A percentile compares a stretch with the other conserved stretches of the same genome.
Conservation (phyloP, 1,140 invertebrate species). For the Conus ventricosus region DNA sequence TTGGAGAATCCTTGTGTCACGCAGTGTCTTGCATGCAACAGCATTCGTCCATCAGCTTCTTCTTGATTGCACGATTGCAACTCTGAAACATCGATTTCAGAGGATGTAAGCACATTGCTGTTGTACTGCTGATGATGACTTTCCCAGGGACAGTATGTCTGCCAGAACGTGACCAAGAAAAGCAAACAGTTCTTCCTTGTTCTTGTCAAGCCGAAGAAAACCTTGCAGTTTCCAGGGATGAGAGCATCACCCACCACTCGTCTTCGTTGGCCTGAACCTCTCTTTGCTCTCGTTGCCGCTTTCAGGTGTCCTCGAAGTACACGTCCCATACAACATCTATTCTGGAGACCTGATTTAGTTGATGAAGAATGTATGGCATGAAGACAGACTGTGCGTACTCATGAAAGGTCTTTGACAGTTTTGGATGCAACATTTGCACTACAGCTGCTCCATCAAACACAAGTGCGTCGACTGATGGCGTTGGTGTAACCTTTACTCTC, state of each 20-base stretch:
- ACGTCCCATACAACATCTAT: conserved; percentile 12
- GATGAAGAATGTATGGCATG: not conserved
- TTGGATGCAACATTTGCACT: not conserved
- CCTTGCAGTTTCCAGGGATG: not conserved
- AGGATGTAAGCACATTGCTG: too few relatives aligned
- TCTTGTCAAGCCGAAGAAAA: not conserved
- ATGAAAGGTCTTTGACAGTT: not conserved
- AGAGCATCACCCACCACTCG: not conserved
- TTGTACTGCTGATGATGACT: too few relatives aligned
- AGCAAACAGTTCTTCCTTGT: conserved; percentile 12
- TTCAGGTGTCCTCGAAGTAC: not conserved
- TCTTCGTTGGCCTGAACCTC: not conserved
- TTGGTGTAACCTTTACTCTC: too few relatives aligned
- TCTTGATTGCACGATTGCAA: too few relatives aligned
- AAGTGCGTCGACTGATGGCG: not conserved
- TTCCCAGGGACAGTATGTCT: not conserved
- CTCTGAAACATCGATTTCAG: too few relatives aligned
- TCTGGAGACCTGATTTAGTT: not conserved
- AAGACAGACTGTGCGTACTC: not conserved
- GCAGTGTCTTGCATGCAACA: too few relatives aligned
- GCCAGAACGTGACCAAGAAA: not conserved
- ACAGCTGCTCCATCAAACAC: conserved; percentile 1
- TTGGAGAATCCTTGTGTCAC: too few relatives aligned
- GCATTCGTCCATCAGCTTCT: too few relatives aligned
- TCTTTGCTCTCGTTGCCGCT: not conserved